Base-by-base conservation (phyloP, 2,888 invertebrate species). In the Bombyx huttoni region DNA sequence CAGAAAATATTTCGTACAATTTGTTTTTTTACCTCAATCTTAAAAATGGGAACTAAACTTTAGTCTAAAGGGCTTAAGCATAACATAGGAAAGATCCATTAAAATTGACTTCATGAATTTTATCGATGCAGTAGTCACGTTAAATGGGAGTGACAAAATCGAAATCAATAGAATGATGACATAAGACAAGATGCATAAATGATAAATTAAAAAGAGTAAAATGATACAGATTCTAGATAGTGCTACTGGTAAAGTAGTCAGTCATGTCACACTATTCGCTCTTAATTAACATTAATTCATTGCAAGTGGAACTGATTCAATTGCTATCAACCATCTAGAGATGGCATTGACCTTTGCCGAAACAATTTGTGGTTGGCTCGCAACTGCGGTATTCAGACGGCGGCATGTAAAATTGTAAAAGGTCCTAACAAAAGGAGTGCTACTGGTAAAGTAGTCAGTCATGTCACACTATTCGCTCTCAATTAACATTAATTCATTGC, bases 251-350 rank as follows among this genome's bases (percentile, higher is more conserved):
- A 68, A 66, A 64, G 68, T 61, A 62, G 66, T 64, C 71, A 68
- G 62, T 62, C 64, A 70, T 73, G 73, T 73, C 72, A 73, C 70
- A 75, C 74, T 68, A 68, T 72, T 78, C 66, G 60, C 60, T 70
- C 68, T 75, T 82, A 84, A 85, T 83, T 74, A 86, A 81, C 75
- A 75, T 77, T 86, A 83, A 85, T 86, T 86, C 70, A 72, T 72
- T 84, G 81, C 83, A 86, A 87, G 86, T 86, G 87, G 84, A 85
- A 84, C 86, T 74, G 85, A 87, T 86, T 87, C 85, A 83, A 84
- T 86, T 85, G 83, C 75, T 85, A 85, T 85, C 81, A 77, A 75
- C 71, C 74, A 77, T 82, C 68, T 75, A 69, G 62, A 74, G 67
- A 67, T 71, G 82, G 78, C 86, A 85, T 75, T 85, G 85, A 85